Evolutionary conservation across 2,888 invertebrate species (phyloP).

Genomic region (Orgyia antiqua): DNA sequence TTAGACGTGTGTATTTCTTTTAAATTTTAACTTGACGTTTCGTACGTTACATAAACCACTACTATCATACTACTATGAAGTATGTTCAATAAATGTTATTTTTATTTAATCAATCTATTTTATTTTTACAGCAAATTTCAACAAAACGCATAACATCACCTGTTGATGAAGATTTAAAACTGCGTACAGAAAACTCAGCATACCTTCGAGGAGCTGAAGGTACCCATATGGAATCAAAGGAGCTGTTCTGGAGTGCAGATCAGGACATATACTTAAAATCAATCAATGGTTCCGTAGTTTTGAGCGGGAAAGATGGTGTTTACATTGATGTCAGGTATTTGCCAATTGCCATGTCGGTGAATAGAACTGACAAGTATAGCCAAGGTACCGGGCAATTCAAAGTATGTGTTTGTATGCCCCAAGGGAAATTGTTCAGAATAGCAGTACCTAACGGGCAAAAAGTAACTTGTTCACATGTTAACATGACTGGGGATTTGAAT

Average conservation of each 20-base stretch:
- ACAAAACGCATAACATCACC: conserved; percentile 87
- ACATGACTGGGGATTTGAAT: conserved; percentile 79
- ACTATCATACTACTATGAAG: no score
- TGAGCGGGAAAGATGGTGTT: conserved; percentile 84
- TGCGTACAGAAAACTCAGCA: conserved; percentile 84
- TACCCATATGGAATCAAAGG: conserved; percentile 83
- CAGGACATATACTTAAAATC: conserved; percentile 87
- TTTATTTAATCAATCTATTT: not conserved
- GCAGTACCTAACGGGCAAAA: conserved; percentile 80
- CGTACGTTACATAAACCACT: no score
- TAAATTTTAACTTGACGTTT: no score
- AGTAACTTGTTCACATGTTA: conserved; percentile 81
- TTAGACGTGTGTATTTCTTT: no score
- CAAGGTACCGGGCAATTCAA: conserved; percentile 83
- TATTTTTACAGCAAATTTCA: conserved; percentile 72
- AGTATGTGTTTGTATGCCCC: conserved; percentile 93
- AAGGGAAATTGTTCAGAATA: conserved; percentile 89
- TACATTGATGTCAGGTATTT: conserved; percentile 84
- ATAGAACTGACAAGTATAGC: conserved; percentile 39
- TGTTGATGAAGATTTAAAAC: conserved; percentile 80
- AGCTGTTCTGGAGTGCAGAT: conserved; percentile 86
- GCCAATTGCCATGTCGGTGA: conserved; percentile 78
- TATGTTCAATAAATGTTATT: no score
- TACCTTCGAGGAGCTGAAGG: conserved; percentile 89
- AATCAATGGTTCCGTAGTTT: conserved; percentile 84